phyloP scores from a whole-genome alignment of 2,113 vertebrate species.

The Gymnogyps californianus region DNA sequence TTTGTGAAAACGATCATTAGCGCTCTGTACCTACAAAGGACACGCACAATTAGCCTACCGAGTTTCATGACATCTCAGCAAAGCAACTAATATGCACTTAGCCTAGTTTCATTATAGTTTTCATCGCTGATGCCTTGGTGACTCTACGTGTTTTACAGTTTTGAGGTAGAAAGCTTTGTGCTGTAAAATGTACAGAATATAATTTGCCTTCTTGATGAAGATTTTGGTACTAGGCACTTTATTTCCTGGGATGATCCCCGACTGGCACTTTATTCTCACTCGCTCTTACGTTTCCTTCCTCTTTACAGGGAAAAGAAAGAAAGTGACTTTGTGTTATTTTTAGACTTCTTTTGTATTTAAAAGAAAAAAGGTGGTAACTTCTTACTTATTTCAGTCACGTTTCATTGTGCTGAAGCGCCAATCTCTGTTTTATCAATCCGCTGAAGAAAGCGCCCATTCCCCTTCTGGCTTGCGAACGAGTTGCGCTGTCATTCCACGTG shows the following conservation, averaged over 20 bases:
- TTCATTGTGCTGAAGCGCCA: neutral
- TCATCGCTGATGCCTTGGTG: accelerated
- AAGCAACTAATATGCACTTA: neutral
- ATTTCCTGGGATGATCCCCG: neutral
- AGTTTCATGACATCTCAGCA: neutral
- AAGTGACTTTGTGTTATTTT: neutral
- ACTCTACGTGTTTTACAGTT: accelerated
- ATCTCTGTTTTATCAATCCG: neutral
- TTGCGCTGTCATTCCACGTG: neutral
- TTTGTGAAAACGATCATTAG: neutral
- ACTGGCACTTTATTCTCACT: neutral
- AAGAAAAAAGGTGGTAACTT: neutral
- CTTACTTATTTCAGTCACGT: neutral
- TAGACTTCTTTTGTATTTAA: neutral
- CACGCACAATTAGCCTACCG: accelerated
- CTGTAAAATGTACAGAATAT: neutral
- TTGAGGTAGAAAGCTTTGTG: neutral
- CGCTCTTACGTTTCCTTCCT: neutral
- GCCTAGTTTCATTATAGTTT: neutral
- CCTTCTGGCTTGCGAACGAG: no score
- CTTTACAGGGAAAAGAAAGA: neutral
- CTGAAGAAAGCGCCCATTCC: neutral
- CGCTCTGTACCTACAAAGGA: accelerated
- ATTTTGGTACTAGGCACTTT: neutral
- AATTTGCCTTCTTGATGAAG: neutral